These are phyloP conservation scores for Calcarius lapponicus DNA, from an alignment of 2,797 vertebrate genomes.

Conservation along the genomic window DNA sequence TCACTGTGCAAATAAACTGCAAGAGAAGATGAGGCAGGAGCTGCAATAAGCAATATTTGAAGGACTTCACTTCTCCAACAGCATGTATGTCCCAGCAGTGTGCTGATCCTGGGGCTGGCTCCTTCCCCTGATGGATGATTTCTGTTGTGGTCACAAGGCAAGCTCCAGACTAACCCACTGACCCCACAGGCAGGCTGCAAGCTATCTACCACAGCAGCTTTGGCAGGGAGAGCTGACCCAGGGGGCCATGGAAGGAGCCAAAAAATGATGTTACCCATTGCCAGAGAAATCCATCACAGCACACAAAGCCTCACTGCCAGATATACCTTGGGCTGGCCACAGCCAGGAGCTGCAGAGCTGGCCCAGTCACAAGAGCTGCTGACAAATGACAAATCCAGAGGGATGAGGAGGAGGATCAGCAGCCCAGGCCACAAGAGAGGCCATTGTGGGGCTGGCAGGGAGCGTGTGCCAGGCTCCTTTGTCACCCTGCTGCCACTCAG, in stretches of 20 bases:
- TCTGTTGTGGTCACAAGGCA: constrained; percentile 49
- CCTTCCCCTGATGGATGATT: constrained; percentile 42
- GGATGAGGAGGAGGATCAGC: constrained; percentile 59
- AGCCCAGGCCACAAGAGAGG: constrained; percentile 59
- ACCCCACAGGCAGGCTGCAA: constrained; percentile 39
- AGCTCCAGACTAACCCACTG: constrained; percentile 53
- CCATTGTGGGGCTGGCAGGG: constrained; percentile 66
- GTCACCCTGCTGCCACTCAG: constrained; percentile 53
- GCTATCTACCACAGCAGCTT: constrained; percentile 21
- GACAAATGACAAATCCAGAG: constrained; percentile 15
- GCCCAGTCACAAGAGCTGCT: constrained; percentile 29
- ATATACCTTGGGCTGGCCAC: constrained; percentile 64
- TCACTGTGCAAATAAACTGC: not conserved
- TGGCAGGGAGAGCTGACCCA: constrained; percentile 30
- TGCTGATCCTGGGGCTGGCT: not conserved
- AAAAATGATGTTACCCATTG: not conserved
- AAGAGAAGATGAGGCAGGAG: not conserved
- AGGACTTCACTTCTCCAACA: not conserved
- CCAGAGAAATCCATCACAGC: constrained; percentile 43
- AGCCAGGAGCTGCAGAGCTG: constrained; percentile 40
- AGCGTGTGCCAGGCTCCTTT: constrained; percentile 67
- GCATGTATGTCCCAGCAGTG: not conserved
- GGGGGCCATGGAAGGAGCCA: not conserved
- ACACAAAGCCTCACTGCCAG: constrained; percentile 63
- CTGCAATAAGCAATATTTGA: not conserved